Base-by-base conservation (phyloP, 2,113 vertebrate genomes). In the Hemibagrus wyckioides region DNA sequence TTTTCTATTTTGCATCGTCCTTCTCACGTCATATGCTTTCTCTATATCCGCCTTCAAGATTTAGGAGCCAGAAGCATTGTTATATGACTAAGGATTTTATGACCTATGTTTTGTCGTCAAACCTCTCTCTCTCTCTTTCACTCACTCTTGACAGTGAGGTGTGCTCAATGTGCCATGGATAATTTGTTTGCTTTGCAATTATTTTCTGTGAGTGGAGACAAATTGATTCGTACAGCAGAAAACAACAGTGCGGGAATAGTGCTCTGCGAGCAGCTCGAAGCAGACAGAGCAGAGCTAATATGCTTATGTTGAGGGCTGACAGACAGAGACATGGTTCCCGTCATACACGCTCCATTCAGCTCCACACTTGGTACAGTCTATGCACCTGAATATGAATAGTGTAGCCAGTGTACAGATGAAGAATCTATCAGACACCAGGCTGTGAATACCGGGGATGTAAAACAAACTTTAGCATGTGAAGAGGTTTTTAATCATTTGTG, bases 141-240 rank as follows among this genome's bases (percentile, higher is more conserved):
- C 82, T 83, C 8, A 56, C 83, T 90, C 87, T 86, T 76, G 50
- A 93, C 95, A 92, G 92, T 94, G 96, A 96, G 95, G 93, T 92
- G 93, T 92, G 94, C 92, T 95, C 96, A 96, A 95, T 94, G 96
- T 97, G 96, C 95, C 95, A 94, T 93, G 93, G 91, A 93, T 97
- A 96, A 99, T 97, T 96, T 98, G 97, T 98, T 98, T 97, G 97
- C 96, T 98, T 97, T 97, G 96, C 96, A 95, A 97, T 98, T 99
- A 96, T 97, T 97, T 98, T 97, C 95, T 94, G 88, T 97, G 97
- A 96, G 96, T 96, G 96, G 97, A 98, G 96, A 98, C 96, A 97
- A 97, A 98, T 97, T 96, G 97, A 96, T 96, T 96, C 94, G 95
- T 96, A 94, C 93, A 89, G 95, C 94, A 95, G 91, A 91, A 92